Percentiles rank a stretch among this genome's conserved stretches.
phyloP scores from a whole-genome alignment of 64 coral and sea anemone species.

The Porites australiensis region DNA sequence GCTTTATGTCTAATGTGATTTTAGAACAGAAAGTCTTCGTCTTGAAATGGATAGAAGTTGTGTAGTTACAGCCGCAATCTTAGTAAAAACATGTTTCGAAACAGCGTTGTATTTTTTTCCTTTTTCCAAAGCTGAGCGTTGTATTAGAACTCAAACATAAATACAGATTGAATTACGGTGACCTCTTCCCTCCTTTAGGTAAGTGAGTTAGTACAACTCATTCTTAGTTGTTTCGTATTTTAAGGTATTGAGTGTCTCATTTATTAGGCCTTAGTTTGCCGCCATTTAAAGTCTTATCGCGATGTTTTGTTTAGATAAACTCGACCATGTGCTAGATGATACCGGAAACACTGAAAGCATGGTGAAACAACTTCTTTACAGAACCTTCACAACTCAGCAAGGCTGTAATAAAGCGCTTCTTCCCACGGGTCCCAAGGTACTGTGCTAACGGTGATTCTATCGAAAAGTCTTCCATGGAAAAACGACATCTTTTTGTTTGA shows the following conservation, averaged over 20 bases:
- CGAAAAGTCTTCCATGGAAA: no score
- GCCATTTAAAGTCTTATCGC: no score
- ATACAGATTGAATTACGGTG: background rate
- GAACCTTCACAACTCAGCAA: background rate
- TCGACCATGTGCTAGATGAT: background rate
- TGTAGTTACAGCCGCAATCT: no score
- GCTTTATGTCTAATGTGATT: no score
- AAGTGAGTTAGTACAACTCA: background rate
- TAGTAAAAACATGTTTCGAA: no score
- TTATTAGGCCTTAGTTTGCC: no score
- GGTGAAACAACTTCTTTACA: slow-evolving; percentile 21
- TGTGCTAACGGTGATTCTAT: no score
- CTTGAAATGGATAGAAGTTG: no score
- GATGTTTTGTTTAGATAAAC: background rate
- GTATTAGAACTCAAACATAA: background rate
- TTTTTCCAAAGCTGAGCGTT: background rate
- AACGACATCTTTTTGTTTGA: no score
- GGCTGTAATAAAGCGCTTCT: background rate
- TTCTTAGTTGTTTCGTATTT: no score
- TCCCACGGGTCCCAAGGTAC: background rate
- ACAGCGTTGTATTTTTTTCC: background rate
- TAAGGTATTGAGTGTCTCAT: no score
- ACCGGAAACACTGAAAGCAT: background rate
- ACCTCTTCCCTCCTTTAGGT: background rate
- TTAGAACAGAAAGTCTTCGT: no score